These are phyloP conservation scores for Cryptoleucopteryx plumbea DNA, from an alignment of 2,113 vertebrate genomes.

Conservation along the genomic window DNA sequence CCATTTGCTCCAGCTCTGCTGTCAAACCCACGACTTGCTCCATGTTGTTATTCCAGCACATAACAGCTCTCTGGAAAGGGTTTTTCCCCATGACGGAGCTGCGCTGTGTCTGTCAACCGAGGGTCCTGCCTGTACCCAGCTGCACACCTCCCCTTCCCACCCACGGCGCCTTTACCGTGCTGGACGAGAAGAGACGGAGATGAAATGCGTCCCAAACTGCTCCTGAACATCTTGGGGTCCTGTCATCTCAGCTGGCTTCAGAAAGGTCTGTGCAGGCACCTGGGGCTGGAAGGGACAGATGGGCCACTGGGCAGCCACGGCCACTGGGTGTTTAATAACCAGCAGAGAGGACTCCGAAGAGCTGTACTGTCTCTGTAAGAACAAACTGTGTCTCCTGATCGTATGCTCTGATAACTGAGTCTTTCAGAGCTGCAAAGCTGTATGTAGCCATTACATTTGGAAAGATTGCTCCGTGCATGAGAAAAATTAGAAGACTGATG, in stretches of 20 bases:
- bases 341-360: neutral
- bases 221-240: neutral
- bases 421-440: neutral
- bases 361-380: neutral
- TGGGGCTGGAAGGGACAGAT: neutral
- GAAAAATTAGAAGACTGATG: neutral
- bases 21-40: neutral
- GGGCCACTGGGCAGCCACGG: neutral
- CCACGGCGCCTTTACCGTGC: neutral
- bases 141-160: neutral
- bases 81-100: fast-evolving
- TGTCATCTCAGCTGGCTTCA: neutral
- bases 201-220: neutral
- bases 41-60: neutral
- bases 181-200: neutral
- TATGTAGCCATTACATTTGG: neutral
- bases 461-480: neutral
- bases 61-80: neutral
- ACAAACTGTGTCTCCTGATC: neutral
- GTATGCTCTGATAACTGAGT: neutral
- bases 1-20: neutral
- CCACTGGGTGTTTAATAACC: neutral
- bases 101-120: neutral
- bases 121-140: neutral
- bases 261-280: neutral